Conservation (phyloP, 37 sponge, comb jelly and placozoan species). For the Bolinopsis microptera region DNA sequence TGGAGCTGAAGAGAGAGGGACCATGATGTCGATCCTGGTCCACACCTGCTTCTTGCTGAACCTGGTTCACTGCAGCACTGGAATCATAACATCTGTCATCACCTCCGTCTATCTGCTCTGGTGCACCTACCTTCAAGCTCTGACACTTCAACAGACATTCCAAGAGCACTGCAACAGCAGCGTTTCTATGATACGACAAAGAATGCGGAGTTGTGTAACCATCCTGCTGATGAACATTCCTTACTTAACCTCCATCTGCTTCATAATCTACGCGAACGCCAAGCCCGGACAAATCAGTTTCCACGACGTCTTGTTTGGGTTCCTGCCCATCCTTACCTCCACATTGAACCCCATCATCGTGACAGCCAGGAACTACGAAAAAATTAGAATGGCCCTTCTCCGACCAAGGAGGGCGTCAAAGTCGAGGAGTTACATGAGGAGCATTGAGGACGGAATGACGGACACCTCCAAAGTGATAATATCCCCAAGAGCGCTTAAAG, state of each 20-base stretch:
- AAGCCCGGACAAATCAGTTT: background rate
- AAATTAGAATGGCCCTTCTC: background rate
- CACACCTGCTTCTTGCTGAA: constrained; percentile 29
- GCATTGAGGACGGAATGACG: background rate
- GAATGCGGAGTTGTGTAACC: constrained; percentile 24
- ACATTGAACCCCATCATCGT: constrained; percentile 28
- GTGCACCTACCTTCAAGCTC: background rate
- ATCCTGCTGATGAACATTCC: constrained; percentile 58
- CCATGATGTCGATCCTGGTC: background rate
- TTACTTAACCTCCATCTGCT: background rate
- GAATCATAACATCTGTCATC: background rate
- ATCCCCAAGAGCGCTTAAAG: background rate
- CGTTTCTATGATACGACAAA: background rate
- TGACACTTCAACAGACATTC: background rate
- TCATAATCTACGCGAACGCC: background rate
- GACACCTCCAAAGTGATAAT: background rate
- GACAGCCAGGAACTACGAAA: constrained; percentile 9
- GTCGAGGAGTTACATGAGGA: background rate
- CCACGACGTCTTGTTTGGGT: constrained; percentile 25
- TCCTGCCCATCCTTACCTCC: constrained; percentile 47
- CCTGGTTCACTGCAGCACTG: constrained; percentile 47
- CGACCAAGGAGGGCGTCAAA: background rate
- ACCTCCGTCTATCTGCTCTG: constrained; percentile 1
- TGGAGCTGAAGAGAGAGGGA: background rate
- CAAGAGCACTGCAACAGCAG: background rate